Evolutionary conservation across 1,140 invertebrate genomes (phyloP), one percentile per base, ranked within the genome.

Genomic region (Chironomus striatipennis): DNA sequence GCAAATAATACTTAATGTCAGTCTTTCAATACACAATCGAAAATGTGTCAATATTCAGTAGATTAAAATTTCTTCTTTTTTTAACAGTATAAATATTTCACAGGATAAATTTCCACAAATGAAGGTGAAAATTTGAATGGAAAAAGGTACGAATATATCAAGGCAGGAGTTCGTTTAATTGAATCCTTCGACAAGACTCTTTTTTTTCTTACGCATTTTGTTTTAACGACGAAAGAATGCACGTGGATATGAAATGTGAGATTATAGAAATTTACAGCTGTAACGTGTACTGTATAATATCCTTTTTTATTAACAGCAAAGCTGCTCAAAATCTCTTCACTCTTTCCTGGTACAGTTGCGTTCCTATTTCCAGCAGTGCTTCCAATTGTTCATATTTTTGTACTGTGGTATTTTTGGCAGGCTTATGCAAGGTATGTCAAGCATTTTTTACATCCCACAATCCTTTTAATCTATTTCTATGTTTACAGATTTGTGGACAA

Each of bases 351-450:
- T n/a, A 42, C 77, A 7, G 67, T 76, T n/a, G 78, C 74, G 3
- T 75, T 74, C 7, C 65, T 77, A 21, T 74, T 78, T 18, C 81
- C 82, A 15, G 81, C 82, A 65, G 78, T 83, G 20, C 79, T 84
- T 74, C 89, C 89, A 70, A 85, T 88, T 4, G 77, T 88, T n/a
- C 89, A 90, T 78, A 89, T 90, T 73, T 84, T 83, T 74, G 85
- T 88, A 75, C 81, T 90, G 18, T 89, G 89, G 82, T 85, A 88
- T 77, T 87, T 91, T 76, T 93, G 90, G 90, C 85, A 87, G 78
- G 86, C 90, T 78, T 90, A 89, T 80, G 86, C 89, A 43, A 84
- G 87, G 42, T 84, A 85, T 74, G 43, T 47, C 15, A 47, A 47
- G 15, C 7, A 47, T 15, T 10, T 7, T 47, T 47, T 3, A 47